phyloP scores from a whole-genome alignment of 2,113 vertebrate genomes.

The Eonycteris spelaea region DNA sequence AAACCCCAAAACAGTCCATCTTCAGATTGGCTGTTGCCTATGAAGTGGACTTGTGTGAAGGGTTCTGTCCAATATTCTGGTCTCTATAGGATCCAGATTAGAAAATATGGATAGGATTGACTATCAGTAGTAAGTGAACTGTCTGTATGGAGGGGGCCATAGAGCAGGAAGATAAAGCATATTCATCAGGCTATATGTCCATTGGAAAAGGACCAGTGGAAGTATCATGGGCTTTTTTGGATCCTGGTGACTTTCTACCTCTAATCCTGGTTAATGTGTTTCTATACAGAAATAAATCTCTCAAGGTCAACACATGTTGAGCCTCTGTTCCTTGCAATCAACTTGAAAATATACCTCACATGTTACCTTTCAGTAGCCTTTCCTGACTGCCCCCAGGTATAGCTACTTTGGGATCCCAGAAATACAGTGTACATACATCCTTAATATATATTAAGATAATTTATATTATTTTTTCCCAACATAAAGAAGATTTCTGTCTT shows the following conservation, averaged over 20 bases:
- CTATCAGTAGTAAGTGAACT: neutral
- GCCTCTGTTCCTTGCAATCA: neutral
- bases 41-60: neutral
- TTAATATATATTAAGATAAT: neutral
- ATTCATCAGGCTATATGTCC: neutral
- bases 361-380: neutral
- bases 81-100: neutral
- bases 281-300: neutral
- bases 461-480: neutral
- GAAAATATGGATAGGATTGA: neutral
- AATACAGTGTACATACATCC: neutral
- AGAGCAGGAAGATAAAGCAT: neutral
- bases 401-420: neutral
- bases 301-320: neutral
- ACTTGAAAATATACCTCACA: neutral
- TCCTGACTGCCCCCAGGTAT: neutral
- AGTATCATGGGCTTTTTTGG: neutral
- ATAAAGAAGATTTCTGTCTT: neutral
- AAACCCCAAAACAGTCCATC: neutral
- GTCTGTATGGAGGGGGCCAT: neutral
- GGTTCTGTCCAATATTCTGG: neutral
- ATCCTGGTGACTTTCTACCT: neutral
- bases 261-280: neutral
- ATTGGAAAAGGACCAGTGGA: neutral
- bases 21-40: neutral